phyloP scores from a whole-genome alignment of 2,888 invertebrate genomes.

The Dolichomitus sp. region DNA sequence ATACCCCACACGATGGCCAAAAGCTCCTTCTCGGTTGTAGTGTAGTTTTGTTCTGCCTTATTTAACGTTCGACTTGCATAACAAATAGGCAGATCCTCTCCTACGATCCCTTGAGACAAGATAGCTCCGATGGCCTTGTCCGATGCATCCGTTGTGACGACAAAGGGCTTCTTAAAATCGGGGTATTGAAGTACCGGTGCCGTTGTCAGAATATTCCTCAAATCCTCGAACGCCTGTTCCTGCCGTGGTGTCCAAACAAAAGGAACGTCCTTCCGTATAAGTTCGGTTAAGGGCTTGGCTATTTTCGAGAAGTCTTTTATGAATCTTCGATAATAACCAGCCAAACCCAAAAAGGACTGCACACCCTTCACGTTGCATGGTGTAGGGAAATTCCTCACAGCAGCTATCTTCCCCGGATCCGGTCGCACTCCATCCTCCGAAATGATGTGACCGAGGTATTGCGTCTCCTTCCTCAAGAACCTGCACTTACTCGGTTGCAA shows the following conservation, averaged over 20 bases:
- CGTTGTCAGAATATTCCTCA: too few relatives aligned
- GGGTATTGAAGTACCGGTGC: background rate
- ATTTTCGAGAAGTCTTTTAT: conserved; percentile 4
- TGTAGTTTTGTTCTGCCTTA: background rate
- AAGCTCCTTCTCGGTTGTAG: background rate
- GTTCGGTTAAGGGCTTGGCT: too few relatives aligned
- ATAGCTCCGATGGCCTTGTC: background rate
- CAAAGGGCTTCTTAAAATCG: background rate
- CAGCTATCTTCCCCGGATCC: background rate
- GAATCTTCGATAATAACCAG: conserved; percentile 40
- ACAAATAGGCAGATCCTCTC: background rate
- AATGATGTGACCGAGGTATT: conserved; percentile 29
- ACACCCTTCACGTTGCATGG: background rate
- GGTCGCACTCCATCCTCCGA: conserved; percentile 1
- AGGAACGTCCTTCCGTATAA: too few relatives aligned
- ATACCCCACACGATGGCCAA: conserved; percentile 1
- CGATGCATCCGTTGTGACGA: background rate
- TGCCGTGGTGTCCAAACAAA: too few relatives aligned
- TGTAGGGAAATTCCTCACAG: conserved; percentile 5
- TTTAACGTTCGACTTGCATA: background rate
- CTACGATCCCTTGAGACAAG: background rate
- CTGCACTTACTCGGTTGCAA: conserved; percentile 11
- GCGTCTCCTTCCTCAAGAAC: conserved; percentile 15
- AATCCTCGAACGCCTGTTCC: too few relatives aligned
- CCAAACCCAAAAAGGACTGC: conserved; percentile 22